These are phyloP conservation scores for Otus scops DNA, from an alignment of 2,797 vertebrate species.

Conservation along the genomic window DNA sequence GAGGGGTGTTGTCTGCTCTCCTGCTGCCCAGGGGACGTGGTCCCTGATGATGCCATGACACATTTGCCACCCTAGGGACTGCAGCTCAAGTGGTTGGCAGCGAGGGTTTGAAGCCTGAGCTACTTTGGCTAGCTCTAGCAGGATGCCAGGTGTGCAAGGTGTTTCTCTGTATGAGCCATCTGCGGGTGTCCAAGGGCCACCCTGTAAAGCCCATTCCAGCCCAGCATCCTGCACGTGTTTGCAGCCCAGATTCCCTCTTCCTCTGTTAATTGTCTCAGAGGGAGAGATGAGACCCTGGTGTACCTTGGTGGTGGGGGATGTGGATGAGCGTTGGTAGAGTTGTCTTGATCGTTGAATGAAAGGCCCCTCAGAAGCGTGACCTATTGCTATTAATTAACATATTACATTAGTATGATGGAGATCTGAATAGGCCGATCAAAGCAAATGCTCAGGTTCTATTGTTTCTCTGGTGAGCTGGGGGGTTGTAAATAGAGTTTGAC, in stretches of 20 bases:
- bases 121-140: background rate
- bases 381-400: slow-evolving; percentile 7
- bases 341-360: background rate
- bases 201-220: background rate
- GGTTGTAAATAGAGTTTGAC: background rate
- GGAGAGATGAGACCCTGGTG: rapidly evolving
- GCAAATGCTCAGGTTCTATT: background rate
- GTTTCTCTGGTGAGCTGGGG: background rate
- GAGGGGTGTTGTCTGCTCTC: background rate
- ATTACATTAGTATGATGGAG: background rate
- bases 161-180: background rate
- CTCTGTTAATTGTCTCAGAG: background rate
- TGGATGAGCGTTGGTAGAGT: background rate
- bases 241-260: background rate
- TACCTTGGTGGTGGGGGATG: background rate
- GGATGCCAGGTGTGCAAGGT: rapidly evolving
- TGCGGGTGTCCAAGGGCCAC: rapidly evolving
- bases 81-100: background rate
- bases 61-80: rapidly evolving
- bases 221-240: rapidly evolving
- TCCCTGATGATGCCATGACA: background rate
- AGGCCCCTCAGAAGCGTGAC: background rate
- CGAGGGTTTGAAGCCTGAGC: background rate
- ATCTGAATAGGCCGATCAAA: background rate
- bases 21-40: rapidly evolving